Evolutionary conservation across 2,113 vertebrate genomes (phyloP).

Genomic region (Narcine bancroftii): DNA sequence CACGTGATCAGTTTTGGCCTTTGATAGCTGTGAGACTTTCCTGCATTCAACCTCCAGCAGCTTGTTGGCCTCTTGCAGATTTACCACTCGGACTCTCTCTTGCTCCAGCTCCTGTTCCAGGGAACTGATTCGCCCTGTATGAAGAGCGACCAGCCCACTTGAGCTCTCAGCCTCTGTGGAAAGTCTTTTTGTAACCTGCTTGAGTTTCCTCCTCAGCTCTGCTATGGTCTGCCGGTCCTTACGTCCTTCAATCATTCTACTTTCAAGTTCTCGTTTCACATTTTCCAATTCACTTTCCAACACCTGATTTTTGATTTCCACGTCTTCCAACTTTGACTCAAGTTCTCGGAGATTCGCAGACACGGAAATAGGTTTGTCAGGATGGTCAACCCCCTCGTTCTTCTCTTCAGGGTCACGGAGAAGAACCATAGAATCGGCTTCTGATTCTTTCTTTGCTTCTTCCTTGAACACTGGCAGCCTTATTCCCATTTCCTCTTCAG

Average conservation of each 20-base stretch:
- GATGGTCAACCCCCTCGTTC: neutral
- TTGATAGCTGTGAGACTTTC: neutral
- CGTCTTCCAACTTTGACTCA: neutral
- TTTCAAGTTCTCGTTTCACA: neutral
- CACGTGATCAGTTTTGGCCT: too few relatives aligned
- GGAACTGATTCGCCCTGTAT: slow-evolving; percentile 40
- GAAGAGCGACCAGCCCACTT: slow-evolving; percentile 47
- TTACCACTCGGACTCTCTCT: slow-evolving; percentile 49
- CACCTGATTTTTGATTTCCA: neutral
- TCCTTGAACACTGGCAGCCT: neutral
- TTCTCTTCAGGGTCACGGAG: neutral
- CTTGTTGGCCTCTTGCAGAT: slow-evolving; percentile 46
- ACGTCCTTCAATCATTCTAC: neutral
- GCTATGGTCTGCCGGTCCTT: slow-evolving; percentile 46
- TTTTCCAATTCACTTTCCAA: neutral
- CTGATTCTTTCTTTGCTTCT: neutral
- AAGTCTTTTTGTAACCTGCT: slow-evolving; percentile 58
- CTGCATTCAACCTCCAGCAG: slow-evolving; percentile 45
- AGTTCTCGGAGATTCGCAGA: too few relatives aligned
- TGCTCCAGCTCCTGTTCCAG: slow-evolving; percentile 50
- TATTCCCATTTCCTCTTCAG: neutral
- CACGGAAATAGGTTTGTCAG: neutral
- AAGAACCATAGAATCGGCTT: neutral
- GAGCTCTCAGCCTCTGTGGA: slow-evolving; percentile 46
- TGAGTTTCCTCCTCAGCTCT: slow-evolving; percentile 58